Percentiles rank a stretch among this genome's conserved stretches.
Evolutionary conservation across 2,797 vertebrate species (phyloP).

Genomic region (Chelmon rostratus): DNA sequence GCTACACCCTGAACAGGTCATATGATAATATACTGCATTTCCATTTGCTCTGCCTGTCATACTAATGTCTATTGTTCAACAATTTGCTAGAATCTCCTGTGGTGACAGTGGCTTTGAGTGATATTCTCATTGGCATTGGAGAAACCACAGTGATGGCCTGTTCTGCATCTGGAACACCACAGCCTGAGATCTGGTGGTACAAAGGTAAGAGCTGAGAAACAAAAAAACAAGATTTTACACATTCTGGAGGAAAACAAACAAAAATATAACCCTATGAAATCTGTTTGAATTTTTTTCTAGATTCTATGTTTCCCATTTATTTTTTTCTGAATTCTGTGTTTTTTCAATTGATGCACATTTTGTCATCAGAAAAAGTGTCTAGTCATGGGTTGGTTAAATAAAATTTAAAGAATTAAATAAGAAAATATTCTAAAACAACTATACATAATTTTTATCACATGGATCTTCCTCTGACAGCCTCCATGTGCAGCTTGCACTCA

Average conservation of each 20-base stretch:
- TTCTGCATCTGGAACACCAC: conserved; percentile 90
- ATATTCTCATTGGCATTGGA: conserved; percentile 91
- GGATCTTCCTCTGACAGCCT: too few species aligned
- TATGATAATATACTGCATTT: neutral
- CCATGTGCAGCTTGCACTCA: too few species aligned
- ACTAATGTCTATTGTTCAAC: neutral
- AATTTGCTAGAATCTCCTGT: conserved; percentile 88
- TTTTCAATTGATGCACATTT: too few species aligned
- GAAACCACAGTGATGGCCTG: conserved; percentile 93
- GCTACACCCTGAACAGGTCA: neutral
- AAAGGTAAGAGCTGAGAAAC: conserved; percentile 88
- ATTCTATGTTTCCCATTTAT: too few species aligned
- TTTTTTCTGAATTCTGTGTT: too few species aligned
- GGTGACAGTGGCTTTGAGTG: conserved; percentile 86
- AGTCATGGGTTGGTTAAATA: too few species aligned
- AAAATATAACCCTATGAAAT: neutral
- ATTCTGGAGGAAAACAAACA: neutral
- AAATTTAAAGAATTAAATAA: too few species aligned
- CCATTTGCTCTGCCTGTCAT: accelerated
- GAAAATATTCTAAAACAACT: too few species aligned
- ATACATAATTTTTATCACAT: too few species aligned
- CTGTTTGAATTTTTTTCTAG: too few species aligned
- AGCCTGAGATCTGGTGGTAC: conserved; percentile 93
- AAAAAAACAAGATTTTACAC: neutral
- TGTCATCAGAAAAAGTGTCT: too few species aligned